A percentile compares a stretch with the other conserved stretches of the same genome.
These are phyloP conservation scores for Wasmannia auropunctata DNA, from an alignment of 1,140 invertebrate genomes.

Conservation along the genomic window DNA sequence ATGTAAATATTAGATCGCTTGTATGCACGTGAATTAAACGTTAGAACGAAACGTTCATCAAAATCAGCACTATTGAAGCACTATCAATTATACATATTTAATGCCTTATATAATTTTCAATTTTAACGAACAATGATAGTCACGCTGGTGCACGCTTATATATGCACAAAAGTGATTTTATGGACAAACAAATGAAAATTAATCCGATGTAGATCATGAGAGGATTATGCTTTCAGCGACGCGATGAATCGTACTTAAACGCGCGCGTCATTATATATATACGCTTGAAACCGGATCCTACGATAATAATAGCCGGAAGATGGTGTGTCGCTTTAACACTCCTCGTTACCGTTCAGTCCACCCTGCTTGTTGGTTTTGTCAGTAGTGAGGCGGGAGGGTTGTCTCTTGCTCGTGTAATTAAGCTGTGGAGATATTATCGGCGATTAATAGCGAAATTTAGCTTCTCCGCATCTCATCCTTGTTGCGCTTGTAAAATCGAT, in stretches of 20 bases:
- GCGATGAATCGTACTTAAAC: constrained; percentile 60
- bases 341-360: constrained; percentile 16
- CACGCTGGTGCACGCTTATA: background rate
- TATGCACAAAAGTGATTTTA: background rate
- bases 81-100: background rate
- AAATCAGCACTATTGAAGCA: too few relatives aligned
- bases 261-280: constrained; percentile 34
- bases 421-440: background rate
- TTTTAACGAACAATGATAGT: background rate
- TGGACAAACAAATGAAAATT: constrained; percentile 7
- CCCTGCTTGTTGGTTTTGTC: constrained; percentile 20
- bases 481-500: background rate
- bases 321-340: constrained; percentile 53
- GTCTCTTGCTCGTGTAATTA: constrained; percentile 20
- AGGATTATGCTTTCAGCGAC: background rate
- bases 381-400: background rate
- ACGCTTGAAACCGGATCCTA: constrained; percentile 21
- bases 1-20: background rate
- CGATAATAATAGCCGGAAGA: constrained; percentile 54
- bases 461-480: background rate
- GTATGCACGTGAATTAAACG: background rate
- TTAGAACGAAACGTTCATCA: background rate
- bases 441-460: background rate
- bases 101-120: background rate
- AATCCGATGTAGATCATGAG: background rate